A percentile compares a stretch with the other conserved stretches of the same genome.
phyloP scores from a whole-genome alignment of 2,797 vertebrate genomes.

The Erethizon dorsatum region DNA sequence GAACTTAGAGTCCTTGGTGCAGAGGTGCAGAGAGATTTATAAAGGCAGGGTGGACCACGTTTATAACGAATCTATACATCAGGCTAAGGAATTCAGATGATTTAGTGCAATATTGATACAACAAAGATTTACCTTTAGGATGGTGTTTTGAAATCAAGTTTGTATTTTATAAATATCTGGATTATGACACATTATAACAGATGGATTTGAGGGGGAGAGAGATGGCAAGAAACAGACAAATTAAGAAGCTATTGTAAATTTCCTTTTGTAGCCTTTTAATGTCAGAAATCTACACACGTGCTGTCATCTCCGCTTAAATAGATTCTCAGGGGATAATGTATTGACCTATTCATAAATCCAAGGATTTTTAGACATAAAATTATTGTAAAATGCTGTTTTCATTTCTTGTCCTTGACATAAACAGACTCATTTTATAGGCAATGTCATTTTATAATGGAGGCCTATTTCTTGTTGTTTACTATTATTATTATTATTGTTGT shows the following conservation, averaged over 20 bases:
- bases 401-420: not conserved
- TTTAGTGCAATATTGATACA: not conserved
- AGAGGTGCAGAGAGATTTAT: not conserved
- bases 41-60: not conserved
- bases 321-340: not conserved
- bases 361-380: not conserved
- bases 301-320: not conserved
- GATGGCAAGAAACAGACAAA: constrained; percentile 23
- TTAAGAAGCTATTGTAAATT: constrained; percentile 10
- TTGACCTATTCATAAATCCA: not conserved
- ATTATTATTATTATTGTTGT: not conserved
- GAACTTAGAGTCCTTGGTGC: not conserved
- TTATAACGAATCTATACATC: not conserved
- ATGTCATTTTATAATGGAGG: not conserved
- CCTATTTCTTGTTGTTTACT: not conserved
- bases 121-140: constrained; percentile 20
- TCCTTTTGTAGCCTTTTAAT: not conserved
- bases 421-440: not conserved
- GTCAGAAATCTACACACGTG: not conserved
- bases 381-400: not conserved
- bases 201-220: not conserved
- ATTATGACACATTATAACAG: constrained; percentile 14
- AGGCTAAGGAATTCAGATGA: not conserved
- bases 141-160: constrained; percentile 53
- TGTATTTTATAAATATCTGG: constrained; percentile 65